phyloP scores from a whole-genome alignment of 1,140 invertebrate genomes.

The Leptopilina clavipes region DNA sequence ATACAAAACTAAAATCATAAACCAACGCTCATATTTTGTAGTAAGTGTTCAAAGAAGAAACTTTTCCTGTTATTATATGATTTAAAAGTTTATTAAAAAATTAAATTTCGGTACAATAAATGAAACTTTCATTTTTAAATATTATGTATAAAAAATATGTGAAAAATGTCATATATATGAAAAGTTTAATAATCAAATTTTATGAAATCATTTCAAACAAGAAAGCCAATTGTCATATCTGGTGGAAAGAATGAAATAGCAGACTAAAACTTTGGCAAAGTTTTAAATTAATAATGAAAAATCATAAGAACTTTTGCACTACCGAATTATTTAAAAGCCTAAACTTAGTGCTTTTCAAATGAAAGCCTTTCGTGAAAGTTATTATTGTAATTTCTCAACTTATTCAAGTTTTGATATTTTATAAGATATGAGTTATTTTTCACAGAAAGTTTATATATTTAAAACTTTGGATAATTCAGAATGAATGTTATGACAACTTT shows the following conservation, averaged over 20 bases:
- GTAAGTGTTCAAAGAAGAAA: not conserved
- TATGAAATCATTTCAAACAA: no score
- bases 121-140: no score
- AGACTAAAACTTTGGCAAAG: not conserved
- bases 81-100: not conserved
- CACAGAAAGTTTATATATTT: not conserved
- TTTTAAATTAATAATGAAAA: conserved; percentile 4
- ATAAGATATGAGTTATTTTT: conserved; percentile 1
- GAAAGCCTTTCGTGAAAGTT: not conserved
- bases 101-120: no score
- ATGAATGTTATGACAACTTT: no score
- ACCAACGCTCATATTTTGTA: not conserved
- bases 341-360: conserved; percentile 3
- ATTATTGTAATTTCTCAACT: not conserved
- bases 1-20: conserved; percentile 21
- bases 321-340: conserved; percentile 1
- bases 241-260: not conserved
- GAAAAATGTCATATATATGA: no score
- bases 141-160: no score
- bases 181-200: no score
- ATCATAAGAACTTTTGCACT: not conserved
- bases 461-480: no score
- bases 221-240: not conserved
- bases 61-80: not conserved
- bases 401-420: not conserved